Evolutionary conservation across 2,888 invertebrate genomes (phyloP).

Genomic region (Cacoxenus indagator): DNA sequence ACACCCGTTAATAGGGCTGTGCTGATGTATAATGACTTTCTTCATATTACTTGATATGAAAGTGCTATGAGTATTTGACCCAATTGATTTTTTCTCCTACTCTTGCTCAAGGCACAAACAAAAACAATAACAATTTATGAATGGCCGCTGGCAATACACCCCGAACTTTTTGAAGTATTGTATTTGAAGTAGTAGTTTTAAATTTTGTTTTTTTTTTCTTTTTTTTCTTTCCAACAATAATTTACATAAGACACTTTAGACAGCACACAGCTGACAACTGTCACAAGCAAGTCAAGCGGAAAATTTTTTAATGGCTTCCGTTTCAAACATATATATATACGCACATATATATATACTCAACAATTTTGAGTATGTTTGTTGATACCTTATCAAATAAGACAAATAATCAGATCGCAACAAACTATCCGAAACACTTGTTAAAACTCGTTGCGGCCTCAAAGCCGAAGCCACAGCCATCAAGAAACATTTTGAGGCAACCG

Average conservation of each 20-base stretch:
- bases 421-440: conserved; percentile 3
- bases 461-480: neutral
- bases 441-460: neutral
- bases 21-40: no score
- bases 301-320: conserved; percentile 48
- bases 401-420: neutral
- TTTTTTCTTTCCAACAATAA: neutral
- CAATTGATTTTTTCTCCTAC: no score
- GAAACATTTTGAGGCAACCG: conserved; percentile 1
- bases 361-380: neutral
- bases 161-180: no score
- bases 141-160: no score
- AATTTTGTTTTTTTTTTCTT: no score
- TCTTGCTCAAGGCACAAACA: no score
- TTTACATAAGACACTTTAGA: conserved; percentile 10
- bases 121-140: no score
- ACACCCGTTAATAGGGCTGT: no score
- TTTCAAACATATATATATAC: conserved; percentile 40
- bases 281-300: conserved; percentile 25
- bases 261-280: conserved; percentile 42
- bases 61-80: no score
- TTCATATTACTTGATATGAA: no score
- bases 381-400: neutral
- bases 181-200: no score
- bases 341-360: conserved; percentile 28